Percentiles rank a stretch among this genome's conserved stretches.
Conservation (phyloP, 2,797 vertebrate genomes). For the Cossypha niveicapilla region DNA sequence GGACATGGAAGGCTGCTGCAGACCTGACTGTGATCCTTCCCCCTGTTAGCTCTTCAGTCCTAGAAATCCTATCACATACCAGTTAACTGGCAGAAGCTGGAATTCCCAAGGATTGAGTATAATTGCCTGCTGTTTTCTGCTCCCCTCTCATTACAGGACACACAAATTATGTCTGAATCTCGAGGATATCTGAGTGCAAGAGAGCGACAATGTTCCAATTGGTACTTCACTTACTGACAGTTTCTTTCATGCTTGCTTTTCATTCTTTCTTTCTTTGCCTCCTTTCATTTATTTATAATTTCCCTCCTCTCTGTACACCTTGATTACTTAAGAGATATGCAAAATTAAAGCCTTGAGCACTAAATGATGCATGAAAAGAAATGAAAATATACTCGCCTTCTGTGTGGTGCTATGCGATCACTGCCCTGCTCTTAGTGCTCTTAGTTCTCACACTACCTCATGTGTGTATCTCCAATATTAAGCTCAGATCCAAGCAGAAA, state of each 20-base stretch:
- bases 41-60: not conserved
- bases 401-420: not conserved
- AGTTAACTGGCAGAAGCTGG: not conserved
- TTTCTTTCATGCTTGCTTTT: not conserved
- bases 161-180: not conserved
- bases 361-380: slow-evolving; percentile 41
- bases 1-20: not conserved
- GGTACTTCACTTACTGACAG: not conserved
- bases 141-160: not conserved
- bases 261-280: not conserved
- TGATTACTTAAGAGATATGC: slow-evolving; percentile 31
- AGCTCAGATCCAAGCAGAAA: not conserved
- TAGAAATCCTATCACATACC: not conserved
- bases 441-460: not conserved
- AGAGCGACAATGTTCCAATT: not conserved
- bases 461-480: not conserved
- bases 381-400: not conserved
- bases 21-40: not conserved
- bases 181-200: not conserved
- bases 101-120: not conserved
- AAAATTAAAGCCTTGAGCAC: slow-evolving; percentile 24
- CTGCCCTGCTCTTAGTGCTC: not conserved
- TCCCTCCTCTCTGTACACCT: not conserved
- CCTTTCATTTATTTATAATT: not conserved
- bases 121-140: not conserved